Percentiles rank a stretch among this genome's conserved stretches.
Conservation (phyloP, 2,888 invertebrate species). For the Habrosyne pyritoides region DNA sequence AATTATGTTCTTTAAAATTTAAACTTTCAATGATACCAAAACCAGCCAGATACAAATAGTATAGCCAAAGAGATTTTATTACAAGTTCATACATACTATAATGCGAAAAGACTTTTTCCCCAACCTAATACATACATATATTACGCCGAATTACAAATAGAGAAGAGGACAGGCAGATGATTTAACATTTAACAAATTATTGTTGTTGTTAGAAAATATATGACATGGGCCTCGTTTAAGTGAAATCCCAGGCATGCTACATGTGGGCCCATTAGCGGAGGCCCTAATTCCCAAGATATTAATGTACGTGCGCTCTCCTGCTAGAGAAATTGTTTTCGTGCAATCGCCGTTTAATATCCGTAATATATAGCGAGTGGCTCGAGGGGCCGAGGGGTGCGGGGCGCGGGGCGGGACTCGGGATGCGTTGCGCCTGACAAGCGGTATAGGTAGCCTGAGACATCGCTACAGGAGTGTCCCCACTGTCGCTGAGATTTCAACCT, state of each 20-base stretch:
- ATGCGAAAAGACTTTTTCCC: no score
- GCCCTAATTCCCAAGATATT: not conserved
- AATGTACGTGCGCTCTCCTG: constrained; percentile 1
- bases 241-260: not conserved
- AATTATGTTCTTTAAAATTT: no score
- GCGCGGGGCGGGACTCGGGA: not conserved
- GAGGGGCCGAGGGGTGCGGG: not conserved
- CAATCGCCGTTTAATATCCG: not conserved
- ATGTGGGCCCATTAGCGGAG: not conserved
- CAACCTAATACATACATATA: no score
- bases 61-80: no score
- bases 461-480: not conserved
- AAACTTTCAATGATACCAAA: no score
- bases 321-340: constrained; percentile 1
- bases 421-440: not conserved
- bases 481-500: not conserved
- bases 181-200: no score
- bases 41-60: no score
- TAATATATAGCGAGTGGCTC: not conserved
- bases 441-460: constrained; percentile 1
- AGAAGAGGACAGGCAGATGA: no score
- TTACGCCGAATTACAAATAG: no score
- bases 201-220: not conserved
- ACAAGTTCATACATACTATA: no score
- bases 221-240: not conserved